These are phyloP conservation scores for Esox niger DNA, from an alignment of 2,113 vertebrate species.

Conservation along the genomic window DNA sequence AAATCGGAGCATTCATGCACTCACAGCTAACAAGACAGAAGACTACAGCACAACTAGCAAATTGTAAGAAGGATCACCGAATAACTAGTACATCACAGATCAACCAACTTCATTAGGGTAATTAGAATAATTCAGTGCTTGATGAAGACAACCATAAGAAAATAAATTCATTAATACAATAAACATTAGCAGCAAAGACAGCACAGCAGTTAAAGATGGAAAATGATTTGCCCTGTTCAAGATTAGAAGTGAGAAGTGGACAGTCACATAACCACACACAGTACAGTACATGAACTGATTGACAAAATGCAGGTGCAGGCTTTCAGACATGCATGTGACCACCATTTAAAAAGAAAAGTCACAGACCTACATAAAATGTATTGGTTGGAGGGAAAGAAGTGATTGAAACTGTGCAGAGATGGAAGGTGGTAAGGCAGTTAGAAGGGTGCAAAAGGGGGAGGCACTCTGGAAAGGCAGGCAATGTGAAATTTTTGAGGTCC, in stretches of 20 bases:
- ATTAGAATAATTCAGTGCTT: constrained; percentile 41
- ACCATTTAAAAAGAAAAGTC: constrained; percentile 16
- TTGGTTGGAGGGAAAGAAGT: constrained; percentile 42
- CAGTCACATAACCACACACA: constrained; percentile 39
- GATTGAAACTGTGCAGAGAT: constrained; percentile 44
- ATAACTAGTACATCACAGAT: constrained; percentile 18
- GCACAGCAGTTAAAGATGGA: constrained; percentile 40
- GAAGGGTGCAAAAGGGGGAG: constrained; percentile 35
- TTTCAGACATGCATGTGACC: constrained; percentile 55
- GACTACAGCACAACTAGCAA: constrained; percentile 17
- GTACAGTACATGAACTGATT: constrained; percentile 25
- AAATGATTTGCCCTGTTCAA: constrained; percentile 28
- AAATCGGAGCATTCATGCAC: constrained; percentile 48
- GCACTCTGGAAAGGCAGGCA: constrained; percentile 61
- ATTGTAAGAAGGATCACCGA: constrained; percentile 8
- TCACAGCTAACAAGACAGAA: constrained; percentile 22
- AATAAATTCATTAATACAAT: constrained; percentile 23
- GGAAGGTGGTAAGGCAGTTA: constrained; percentile 42
- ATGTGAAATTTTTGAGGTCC: constrained; percentile 54
- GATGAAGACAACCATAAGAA: constrained; percentile 26
- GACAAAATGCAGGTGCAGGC: constrained; percentile 62
- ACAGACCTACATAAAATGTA: constrained; percentile 22
- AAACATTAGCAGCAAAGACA: constrained; percentile 14
- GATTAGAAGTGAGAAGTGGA: constrained; percentile 28
- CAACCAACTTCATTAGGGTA: constrained; percentile 6